A percentile compares a stretch with the other conserved stretches of the same genome.
These are phyloP conservation scores for Ectemnius cavifrons DNA, from an alignment of 2,888 invertebrate species.

Conservation along the genomic window DNA sequence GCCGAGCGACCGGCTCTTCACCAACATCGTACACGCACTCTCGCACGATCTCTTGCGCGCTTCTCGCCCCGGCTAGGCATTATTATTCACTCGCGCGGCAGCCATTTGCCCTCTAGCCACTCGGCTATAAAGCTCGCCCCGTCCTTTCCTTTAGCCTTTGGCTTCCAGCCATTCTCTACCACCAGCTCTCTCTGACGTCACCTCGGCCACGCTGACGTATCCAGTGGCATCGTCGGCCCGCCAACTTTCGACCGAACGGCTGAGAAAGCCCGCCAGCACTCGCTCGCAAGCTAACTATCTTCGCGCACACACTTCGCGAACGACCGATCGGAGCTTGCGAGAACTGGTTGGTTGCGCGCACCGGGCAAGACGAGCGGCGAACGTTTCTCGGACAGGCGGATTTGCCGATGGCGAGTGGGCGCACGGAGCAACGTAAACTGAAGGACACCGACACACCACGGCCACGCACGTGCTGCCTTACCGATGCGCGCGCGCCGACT, in stretches of 20 bases:
- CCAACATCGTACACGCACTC: conserved; percentile 70
- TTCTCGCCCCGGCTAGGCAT: conserved; percentile 67
- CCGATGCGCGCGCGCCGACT: conserved; percentile 5
- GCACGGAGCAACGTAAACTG: not conserved
- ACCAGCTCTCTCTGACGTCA: conserved; percentile 53
- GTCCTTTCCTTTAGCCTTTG: conserved; percentile 68
- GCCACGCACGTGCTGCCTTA: conserved; percentile 2
- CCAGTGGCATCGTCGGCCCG: not conserved
- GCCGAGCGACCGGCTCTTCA: conserved; percentile 69
- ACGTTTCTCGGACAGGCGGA: too few species aligned
- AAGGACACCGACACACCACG: not conserved
- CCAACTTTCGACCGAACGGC: conserved; percentile 5
- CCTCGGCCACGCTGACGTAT: conserved; percentile 34
- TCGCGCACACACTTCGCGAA: too few species aligned
- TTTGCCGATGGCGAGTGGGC: too few species aligned
- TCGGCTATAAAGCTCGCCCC: conserved; percentile 54
- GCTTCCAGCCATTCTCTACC: conserved; percentile 66
- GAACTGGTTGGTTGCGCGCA: too few species aligned
- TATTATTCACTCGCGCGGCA: conserved; percentile 70
- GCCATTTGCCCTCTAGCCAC: conserved; percentile 71
- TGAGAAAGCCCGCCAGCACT: not conserved
- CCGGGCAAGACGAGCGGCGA: too few species aligned
- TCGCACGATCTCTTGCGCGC: conserved; percentile 55
- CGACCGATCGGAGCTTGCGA: too few species aligned
- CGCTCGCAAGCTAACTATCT: too few species aligned